Conservation (phyloP, 2,113 vertebrate genomes). For the Triplophysa siluroides region DNA sequence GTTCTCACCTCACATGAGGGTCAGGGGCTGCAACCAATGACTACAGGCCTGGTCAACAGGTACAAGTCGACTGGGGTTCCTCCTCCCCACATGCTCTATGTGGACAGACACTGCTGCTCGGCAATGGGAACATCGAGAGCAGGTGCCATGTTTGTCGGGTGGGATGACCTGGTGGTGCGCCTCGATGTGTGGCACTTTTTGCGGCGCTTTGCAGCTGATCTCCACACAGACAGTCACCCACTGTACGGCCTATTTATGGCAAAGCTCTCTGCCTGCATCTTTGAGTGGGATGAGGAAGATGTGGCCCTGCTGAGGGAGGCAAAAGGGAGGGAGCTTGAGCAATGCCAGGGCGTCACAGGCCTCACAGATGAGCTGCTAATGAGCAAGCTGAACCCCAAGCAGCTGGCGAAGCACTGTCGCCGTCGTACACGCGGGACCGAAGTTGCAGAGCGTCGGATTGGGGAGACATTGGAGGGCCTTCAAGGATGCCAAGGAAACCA, state of each 20-base stretch:
- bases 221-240: conserved; percentile 42
- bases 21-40: conserved; percentile 33
- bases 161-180: conserved; percentile 25
- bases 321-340: conserved; percentile 13
- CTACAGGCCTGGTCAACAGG: background rate
- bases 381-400: too few relatives aligned
- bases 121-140: background rate
- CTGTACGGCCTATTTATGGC: conserved; percentile 40
- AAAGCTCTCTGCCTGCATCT: conserved; percentile 38
- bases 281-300: conserved; percentile 22
- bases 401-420: too few relatives aligned
- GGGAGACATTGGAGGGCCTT: too few relatives aligned
- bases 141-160: conserved; percentile 36
- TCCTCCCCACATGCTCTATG: conserved; percentile 39
- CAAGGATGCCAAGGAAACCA: too few relatives aligned
- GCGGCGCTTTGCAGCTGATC: conserved; percentile 28
- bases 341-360: background rate
- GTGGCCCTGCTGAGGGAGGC: conserved; percentile 19
- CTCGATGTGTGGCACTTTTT: conserved; percentile 50
- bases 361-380: background rate
- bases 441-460: background rate
- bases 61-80: conserved; percentile 21
- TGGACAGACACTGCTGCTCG: conserved; percentile 50
- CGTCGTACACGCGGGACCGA: background rate
- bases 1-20: conserved; percentile 45